Percentiles rank a stretch among this genome's conserved stretches.
These are phyloP conservation scores for Phthorimaea operculella DNA, from an alignment of 1,140 invertebrate genomes.

Conservation along the genomic window DNA sequence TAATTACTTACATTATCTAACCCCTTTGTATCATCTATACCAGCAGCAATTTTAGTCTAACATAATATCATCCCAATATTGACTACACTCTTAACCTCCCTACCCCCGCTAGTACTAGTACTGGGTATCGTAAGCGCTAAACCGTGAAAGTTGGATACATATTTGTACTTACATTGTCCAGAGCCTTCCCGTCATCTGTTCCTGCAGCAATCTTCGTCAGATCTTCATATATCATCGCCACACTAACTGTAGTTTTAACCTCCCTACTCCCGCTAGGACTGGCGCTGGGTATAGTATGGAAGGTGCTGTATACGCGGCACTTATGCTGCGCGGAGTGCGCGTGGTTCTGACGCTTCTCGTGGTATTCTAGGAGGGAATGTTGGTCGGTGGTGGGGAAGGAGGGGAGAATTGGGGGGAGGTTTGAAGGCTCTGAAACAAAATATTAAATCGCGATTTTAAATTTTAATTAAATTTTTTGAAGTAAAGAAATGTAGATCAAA, in stretches of 20 bases:
- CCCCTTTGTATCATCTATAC: slow-evolving; percentile 11
- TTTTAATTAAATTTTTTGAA: no score
- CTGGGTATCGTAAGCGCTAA: slow-evolving; percentile 16
- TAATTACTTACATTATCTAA: slow-evolving; percentile 32
- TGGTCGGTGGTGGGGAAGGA: slow-evolving; percentile 25
- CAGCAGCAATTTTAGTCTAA: slow-evolving; percentile 22
- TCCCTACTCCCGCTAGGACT: slow-evolving; percentile 12
- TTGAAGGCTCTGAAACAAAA: slow-evolving; percentile 32
- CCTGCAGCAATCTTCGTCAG: slow-evolving; percentile 24
- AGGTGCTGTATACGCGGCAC: slow-evolving; percentile 41
- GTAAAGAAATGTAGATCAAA: no score
- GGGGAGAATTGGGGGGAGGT: slow-evolving; percentile 29
- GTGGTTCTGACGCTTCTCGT: slow-evolving; percentile 37
- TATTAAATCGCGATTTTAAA: no score
- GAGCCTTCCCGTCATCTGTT: slow-evolving; percentile 12
- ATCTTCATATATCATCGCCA: slow-evolving; percentile 36
- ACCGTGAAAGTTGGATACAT: no score
- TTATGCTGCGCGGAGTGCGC: slow-evolving; percentile 30
- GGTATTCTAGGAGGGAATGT: slow-evolving; percentile 39
- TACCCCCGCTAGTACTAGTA: slow-evolving; percentile 15
- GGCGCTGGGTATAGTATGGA: slow-evolving; percentile 33
- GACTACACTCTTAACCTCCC: slow-evolving; percentile 17
- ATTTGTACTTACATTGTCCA: slow-evolving; percentile 31
- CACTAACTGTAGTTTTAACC: slow-evolving; percentile 16
- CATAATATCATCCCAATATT: slow-evolving; percentile 28